Percentiles rank a stretch among this genome's conserved stretches.
phyloP scores from a whole-genome alignment of 2,888 invertebrate species.

The Sycophila texana region DNA sequence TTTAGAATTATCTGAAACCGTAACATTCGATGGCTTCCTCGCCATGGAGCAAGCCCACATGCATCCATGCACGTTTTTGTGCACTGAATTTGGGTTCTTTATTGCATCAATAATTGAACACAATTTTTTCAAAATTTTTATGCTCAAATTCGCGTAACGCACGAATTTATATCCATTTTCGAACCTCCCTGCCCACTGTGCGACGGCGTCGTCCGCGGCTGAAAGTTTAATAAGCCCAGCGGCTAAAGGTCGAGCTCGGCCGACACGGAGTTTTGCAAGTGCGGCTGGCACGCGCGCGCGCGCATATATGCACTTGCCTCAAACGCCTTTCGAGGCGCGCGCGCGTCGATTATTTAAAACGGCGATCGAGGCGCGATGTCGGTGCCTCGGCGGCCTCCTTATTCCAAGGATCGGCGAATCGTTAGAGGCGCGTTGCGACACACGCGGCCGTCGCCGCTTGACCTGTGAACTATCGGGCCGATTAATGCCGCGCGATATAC shows the following conservation, averaged over 20 bases:
- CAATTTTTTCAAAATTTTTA: too few relatives aligned
- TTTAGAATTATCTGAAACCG: too few relatives aligned
- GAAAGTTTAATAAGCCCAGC: neutral
- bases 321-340: neutral
- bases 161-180: too few relatives aligned
- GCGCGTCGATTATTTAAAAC: constrained; percentile 30
- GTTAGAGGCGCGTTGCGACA: constrained; percentile 31
- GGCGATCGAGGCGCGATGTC: constrained; percentile 11
- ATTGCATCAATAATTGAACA: too few relatives aligned
- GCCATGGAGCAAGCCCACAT: too few relatives aligned
- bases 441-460: constrained; percentile 33
- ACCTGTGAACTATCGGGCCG: constrained; percentile 51
- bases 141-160: too few relatives aligned
- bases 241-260: neutral
- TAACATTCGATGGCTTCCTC: too few relatives aligned
- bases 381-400: constrained; percentile 9
- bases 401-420: constrained; percentile 40
- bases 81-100: too few relatives aligned
- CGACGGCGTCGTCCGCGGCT: neutral
- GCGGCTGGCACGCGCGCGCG: neutral
- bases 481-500: neutral
- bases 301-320: too few relatives aligned
- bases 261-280: neutral
- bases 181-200: too few relatives aligned
- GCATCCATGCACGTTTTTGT: too few relatives aligned